Conservation (phyloP, 2,797 vertebrate species). For the Neoniphon sammara region DNA sequence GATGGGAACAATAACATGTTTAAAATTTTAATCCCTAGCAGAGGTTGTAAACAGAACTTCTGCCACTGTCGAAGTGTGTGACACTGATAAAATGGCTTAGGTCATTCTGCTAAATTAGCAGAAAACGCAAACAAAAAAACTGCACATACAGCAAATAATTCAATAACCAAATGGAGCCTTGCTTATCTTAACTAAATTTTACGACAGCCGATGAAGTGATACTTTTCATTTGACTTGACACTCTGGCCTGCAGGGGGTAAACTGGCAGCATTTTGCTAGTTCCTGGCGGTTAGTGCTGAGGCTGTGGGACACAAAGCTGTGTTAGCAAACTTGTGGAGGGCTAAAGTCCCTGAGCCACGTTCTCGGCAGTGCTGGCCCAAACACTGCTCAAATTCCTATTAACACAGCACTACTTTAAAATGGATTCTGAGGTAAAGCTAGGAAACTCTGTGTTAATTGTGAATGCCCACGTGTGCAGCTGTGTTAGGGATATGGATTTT, state of each 20-base stretch:
- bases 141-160: constrained; percentile 12
- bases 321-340: constrained; percentile 57
- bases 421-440: constrained; percentile 64
- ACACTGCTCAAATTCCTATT: constrained; percentile 49
- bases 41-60: neutral
- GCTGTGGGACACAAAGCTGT: constrained; percentile 55
- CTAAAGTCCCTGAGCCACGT: constrained; percentile 45
- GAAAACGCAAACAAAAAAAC: neutral
- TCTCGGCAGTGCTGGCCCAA: constrained; percentile 56
- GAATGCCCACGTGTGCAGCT: constrained; percentile 20
- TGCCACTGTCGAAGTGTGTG: neutral
- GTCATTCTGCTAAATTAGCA: neutral
- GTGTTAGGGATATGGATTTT: constrained; percentile 25
- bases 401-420: constrained; percentile 57
- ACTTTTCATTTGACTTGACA: constrained; percentile 28
- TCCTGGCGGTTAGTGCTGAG: constrained; percentile 50
- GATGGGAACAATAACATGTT: constrained; percentile 7
- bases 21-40: neutral
- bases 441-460: constrained; percentile 35
- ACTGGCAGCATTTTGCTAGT: constrained; percentile 24
- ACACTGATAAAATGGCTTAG: neutral
- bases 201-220: constrained; percentile 18
- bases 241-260: constrained; percentile 36
- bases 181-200: constrained; percentile 17
- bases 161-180: constrained; percentile 1